Evolutionary conservation across 2,888 invertebrate genomes (phyloP), one percentile per base, ranked within the genome.

Genomic region (Rotaria sp.): DNA sequence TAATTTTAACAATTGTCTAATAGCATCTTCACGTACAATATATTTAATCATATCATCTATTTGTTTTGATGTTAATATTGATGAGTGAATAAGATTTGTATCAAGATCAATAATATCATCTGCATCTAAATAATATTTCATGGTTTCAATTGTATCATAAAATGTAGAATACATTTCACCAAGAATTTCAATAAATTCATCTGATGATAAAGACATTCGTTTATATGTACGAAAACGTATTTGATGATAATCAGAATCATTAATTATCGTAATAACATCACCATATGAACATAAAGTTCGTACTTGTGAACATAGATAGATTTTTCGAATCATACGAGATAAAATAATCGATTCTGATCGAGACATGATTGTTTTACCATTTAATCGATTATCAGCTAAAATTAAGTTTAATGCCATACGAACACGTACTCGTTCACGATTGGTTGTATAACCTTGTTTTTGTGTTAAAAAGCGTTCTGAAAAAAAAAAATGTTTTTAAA

Each of bases 101-200:
- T 80, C n/a, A 2, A 45, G 26, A 45, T 80, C 45, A 41, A 80
- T 45, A 45, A 80, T n/a, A n/a, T 80, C 80, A 45, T n/a, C 26
- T 80, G 80, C 80, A 45, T 80, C 80, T 45, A 80, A 45, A 80
- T 80, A 80, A 45, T 45, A 80, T 80, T 41, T 41, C 45, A 80
- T 4, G 11, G 11, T 80, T 45, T 80, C 80, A 41, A 80, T 80
- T 45, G 45, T 80, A 38, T 41, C 41, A n/a, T 45, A 45, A 21
- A 26, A 26, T 45, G 45, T n/a, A n/a, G 26, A 11, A 80, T 80
- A 80, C 45, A 80, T 80, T 45, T 80, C 80, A 80, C 80, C 80
- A 2, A 80, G 11, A 45, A 80, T 80, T 45, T 80, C 80, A 80
- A 80, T 80, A n/a, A n/a, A 80, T 45, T 80, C 80, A 80, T 80